Base-by-base conservation (phyloP, 2,888 invertebrate genomes). In the Heliconius sara region DNA sequence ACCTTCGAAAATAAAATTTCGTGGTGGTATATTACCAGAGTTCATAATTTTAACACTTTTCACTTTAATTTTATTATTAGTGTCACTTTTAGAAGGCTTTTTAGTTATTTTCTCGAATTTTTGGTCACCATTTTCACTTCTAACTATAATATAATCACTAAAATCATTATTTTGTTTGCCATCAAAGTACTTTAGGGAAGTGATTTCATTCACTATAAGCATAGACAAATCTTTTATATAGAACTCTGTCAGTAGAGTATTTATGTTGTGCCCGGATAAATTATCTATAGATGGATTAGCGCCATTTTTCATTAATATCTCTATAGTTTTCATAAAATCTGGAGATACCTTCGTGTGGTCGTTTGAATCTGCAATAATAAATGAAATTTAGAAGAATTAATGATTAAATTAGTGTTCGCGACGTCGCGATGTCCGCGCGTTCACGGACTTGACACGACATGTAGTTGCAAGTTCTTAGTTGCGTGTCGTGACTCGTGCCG, bases 211-310 rank as follows among this genome's bases (percentile, higher is more conserved):
- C 0, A 91, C 91, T 66, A 93, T 85, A 0, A 92, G 76, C 84
- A 89, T 87, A 0, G 92, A 92, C 0, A 94, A 67, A 0, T 90
- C 88, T 0, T 83, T 78, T 2, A 89, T 88, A 25, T 87, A 89
- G 70, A 91, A 88, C 73, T 96, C 96, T 12, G 90, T 89, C 0
- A 96, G 87, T 0, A 96, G 87, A 1, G 90, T 88, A 76, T 93
- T 93, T 0, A 95, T 93, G 67, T 89, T 95, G 0, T 89, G 88
- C 0, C 95, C 95, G 0, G 91, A 90, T 75, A 92, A 90, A 80
- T 96, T 96, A 4, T 91, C 88, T n/a, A 93, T 86, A 79, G 86
- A 85, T 0, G 95, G 93, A 47, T 95, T 91, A 0, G 95, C 96
- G 7, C 92, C 92, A 65, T 90, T 81, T n/a, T 91, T 88, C 0